Evolutionary conservation across 2,888 invertebrate species (phyloP).

Genomic region (Drosophila barbarae): DNA sequence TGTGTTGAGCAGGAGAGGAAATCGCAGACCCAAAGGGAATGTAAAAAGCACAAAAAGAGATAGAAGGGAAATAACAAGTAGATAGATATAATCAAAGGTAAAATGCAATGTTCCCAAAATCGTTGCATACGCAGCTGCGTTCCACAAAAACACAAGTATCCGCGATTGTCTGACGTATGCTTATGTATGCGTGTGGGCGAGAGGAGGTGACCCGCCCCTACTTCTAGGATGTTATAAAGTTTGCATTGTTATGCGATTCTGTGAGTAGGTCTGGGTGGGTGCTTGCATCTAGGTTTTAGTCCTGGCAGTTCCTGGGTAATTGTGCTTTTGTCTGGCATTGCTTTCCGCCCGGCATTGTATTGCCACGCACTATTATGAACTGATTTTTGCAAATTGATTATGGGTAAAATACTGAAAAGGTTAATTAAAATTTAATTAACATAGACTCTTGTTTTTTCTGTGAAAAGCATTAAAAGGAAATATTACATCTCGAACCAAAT

Average conservation of each 20-base stretch:
- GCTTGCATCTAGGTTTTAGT: constrained; percentile 45
- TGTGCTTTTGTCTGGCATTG: constrained; percentile 32
- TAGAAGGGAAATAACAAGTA: constrained; percentile 36
- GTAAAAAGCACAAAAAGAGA: constrained; percentile 15
- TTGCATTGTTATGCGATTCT: constrained; percentile 73
- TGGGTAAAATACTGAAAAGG: background rate
- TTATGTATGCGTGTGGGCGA: constrained; percentile 20
- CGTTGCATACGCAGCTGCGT: constrained; percentile 67
- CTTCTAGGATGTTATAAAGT: constrained; percentile 61
- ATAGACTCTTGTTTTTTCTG: background rate
- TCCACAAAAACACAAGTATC: constrained; percentile 17
- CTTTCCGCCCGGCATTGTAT: constrained; percentile 4
- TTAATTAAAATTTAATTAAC: background rate
- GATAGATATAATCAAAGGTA: constrained; percentile 68
- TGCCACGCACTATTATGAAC: background rate
- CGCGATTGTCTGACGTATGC: constrained; percentile 24
- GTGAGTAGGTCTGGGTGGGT: constrained; percentile 19
- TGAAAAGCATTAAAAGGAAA: background rate
- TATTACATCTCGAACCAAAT: background rate
- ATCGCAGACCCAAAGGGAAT: constrained; percentile 22
- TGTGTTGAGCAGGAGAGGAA: constrained; percentile 53
- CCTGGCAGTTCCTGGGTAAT: constrained; percentile 61
- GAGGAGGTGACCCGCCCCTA: background rate
- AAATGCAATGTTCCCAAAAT: constrained; percentile 63
- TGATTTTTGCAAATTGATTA: background rate